Conservation (phyloP, 2,797 vertebrate genomes). For the Ptychobarbus kaznakovi region DNA sequence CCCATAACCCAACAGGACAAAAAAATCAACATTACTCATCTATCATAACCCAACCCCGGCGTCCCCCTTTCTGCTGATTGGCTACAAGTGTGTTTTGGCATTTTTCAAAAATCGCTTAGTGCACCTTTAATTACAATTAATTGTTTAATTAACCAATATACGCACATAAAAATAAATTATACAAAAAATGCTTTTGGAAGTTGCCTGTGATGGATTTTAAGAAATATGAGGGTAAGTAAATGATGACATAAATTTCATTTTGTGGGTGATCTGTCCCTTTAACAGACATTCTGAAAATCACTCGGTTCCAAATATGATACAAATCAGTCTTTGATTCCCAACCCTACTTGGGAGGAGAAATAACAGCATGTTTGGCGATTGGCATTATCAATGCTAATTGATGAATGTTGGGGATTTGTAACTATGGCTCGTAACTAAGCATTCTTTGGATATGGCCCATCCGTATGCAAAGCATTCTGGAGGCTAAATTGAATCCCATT, state of each 20-base stretch:
- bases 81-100: too few relatives aligned
- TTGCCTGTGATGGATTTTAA: background rate
- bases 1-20: too few relatives aligned
- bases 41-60: too few relatives aligned
- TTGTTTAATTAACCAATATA: background rate
- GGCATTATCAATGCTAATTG: conserved; percentile 52
- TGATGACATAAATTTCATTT: background rate
- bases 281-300: background rate
- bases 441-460: conserved; percentile 52
- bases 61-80: too few relatives aligned
- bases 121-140: background rate
- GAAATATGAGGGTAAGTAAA: background rate
- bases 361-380: conserved; percentile 33
- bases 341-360: background rate
- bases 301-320: background rate
- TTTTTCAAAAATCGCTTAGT: too few relatives aligned
- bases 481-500: conserved; percentile 57
- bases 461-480: conserved; percentile 59
- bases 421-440: conserved; percentile 43
- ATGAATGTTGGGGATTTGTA: conserved; percentile 44
- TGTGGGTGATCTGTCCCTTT: background rate
- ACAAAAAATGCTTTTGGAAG: background rate
- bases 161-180: background rate
- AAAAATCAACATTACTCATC: too few relatives aligned
- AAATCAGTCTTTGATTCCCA: background rate